Conservation (phyloP, 2,113 vertebrate genomes). For the Vireo altiloquus region DNA sequence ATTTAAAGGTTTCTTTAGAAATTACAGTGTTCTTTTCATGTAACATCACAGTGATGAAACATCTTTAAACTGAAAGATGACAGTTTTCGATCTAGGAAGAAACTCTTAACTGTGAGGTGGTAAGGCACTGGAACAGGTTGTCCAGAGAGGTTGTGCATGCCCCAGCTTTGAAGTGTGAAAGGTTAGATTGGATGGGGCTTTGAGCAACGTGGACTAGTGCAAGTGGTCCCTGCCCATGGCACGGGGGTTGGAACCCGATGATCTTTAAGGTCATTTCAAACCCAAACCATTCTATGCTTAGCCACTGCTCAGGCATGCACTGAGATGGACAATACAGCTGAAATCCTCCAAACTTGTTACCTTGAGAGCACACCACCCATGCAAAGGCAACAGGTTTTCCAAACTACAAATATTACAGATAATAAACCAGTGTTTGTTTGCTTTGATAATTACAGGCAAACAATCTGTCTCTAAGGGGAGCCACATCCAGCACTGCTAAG, state of each 20-base stretch:
- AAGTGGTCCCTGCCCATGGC: background rate
- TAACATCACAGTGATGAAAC: background rate
- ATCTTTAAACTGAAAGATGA: background rate
- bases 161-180: background rate
- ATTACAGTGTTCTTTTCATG: background rate
- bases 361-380: background rate
- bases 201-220: background rate
- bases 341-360: background rate
- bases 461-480: background rate
- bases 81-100: background rate
- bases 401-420: background rate
- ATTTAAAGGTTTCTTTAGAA: background rate
- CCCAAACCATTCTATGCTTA: background rate
- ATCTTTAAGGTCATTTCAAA: background rate
- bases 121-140: background rate
- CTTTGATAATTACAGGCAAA: background rate
- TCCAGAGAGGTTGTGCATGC: background rate
- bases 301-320: background rate
- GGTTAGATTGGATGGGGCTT: background rate
- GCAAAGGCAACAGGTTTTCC: background rate
- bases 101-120: background rate
- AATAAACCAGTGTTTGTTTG: background rate
- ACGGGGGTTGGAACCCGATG: rapidly evolving
- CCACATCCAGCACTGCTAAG: background rate
- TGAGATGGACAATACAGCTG: background rate